Base-by-base conservation (phyloP, 2,797 vertebrate species). In the Austrolebias charrua region DNA sequence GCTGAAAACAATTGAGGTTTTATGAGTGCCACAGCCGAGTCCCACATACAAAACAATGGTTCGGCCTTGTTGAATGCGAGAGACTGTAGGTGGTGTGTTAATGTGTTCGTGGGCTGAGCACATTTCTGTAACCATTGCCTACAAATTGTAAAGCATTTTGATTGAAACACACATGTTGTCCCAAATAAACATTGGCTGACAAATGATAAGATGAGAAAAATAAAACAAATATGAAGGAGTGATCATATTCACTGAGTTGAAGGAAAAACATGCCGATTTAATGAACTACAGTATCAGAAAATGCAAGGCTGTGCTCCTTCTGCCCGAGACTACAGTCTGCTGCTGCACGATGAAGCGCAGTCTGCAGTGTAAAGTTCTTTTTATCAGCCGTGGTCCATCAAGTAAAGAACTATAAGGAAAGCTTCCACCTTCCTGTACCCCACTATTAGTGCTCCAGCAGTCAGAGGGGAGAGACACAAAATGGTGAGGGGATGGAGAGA, bases 201-300 rank as follows among this genome's bases (percentile, higher is more conserved):
- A 51, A 61, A 18, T 10, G 33, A 63, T 15, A 61, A 40, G 29
- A 51, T 18, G 13, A 13, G 54, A 72, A 53, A 50, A 76, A 55
- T 79, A 33, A 44, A 55, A 75, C 43, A 46, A 44, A 44, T 73
- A 44, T 78, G 15, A n/a, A n/a, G n/a, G 44, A 51, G 42, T 78
- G 73, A 80, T 73, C 80, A 65, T 74, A 75, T 87, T 74, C 81
- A 76, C 74, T 82, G n/a, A n/a, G n/a, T n/a, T n/a, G 82, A 24
- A 84, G 68, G 79, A 64, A 66, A 76, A 77, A 78, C 51, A 71
- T 68, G 69, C 65, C 63, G 69, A 79, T 65, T 76, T 69, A 84
- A 81, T 81, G 75, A 87, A 86, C 73, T 80, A 87, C 82, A 81
- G 83, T 81, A 83, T 88, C 59, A 66, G 64, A 80, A 72, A 60